These are phyloP conservation scores for Ptychadena robeensis DNA, from an alignment of 2,797 vertebrate species.

Conservation along the genomic window DNA sequence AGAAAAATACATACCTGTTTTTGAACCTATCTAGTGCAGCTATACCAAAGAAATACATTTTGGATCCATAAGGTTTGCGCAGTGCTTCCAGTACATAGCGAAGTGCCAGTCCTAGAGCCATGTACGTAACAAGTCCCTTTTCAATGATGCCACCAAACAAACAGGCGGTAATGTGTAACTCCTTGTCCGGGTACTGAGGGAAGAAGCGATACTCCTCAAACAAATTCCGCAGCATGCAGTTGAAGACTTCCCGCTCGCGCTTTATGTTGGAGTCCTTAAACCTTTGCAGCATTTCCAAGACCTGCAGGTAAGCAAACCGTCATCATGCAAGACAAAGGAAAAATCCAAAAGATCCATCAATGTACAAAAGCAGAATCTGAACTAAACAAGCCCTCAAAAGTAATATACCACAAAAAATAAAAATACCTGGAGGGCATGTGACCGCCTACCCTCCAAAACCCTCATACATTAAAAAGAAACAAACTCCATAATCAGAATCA, in stretches of 20 bases:
- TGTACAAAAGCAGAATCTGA: too few relatives aligned
- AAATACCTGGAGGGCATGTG: too few relatives aligned
- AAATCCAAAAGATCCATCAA: too few relatives aligned
- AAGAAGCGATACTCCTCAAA: constrained; percentile 99
- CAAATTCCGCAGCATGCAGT: constrained; percentile 98
- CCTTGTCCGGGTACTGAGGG: constrained; percentile 98
- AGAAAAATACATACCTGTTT: constrained; percentile 86
- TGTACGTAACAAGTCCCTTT: constrained; percentile 99
- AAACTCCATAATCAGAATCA: background rate
- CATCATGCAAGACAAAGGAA: too few relatives aligned
- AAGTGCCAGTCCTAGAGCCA: constrained; percentile 95
- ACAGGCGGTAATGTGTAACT: constrained; percentile 98
- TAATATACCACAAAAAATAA: too few relatives aligned
- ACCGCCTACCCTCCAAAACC: too few relatives aligned
- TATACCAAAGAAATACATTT: constrained; percentile 99
- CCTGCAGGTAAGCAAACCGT: constrained; percentile 75
- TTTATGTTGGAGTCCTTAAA: constrained; percentile 99
- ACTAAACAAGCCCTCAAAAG: too few relatives aligned
- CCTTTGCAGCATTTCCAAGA: constrained; percentile 97
- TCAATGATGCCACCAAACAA: constrained; percentile 98
- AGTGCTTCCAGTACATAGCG: constrained; percentile 98
- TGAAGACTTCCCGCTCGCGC: constrained; percentile 97
- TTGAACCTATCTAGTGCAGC: constrained; percentile 99
- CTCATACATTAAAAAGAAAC: too few relatives aligned
- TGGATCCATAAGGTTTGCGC: constrained; percentile 95